Conservation (phyloP, 1,140 invertebrate species). For the Batillaria attramentaria region DNA sequence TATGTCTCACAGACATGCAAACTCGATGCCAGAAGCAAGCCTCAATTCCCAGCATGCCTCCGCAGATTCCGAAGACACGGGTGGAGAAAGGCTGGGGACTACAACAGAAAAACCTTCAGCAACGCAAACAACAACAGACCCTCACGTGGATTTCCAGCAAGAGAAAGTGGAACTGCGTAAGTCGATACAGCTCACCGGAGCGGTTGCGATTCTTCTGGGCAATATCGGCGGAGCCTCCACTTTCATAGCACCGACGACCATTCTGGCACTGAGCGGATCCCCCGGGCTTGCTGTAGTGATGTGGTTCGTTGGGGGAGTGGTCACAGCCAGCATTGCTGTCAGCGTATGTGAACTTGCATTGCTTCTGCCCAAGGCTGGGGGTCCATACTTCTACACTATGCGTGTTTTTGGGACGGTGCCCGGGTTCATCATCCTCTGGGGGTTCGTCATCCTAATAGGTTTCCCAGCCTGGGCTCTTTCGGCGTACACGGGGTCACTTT, state of each 20-base stretch:
- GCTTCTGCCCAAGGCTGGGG: slow-evolving; percentile 92
- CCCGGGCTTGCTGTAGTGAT: slow-evolving; percentile 48
- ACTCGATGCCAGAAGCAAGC: no score
- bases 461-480: slow-evolving; percentile 75
- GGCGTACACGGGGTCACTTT: slow-evolving; percentile 48
- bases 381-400: slow-evolving; percentile 95
- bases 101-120: no score
- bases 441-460: slow-evolving; percentile 78
- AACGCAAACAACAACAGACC: background rate
- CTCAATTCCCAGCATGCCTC: no score
- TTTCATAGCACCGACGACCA: slow-evolving; percentile 51
- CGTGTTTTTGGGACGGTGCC: slow-evolving; percentile 89
- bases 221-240: slow-evolving; percentile 46
- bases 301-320: slow-evolving; percentile 45
- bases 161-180: slow-evolving; percentile 36
- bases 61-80: no score
- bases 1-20: no score
- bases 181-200: slow-evolving; percentile 35
- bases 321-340: slow-evolving; percentile 75
- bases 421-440: slow-evolving; percentile 95
- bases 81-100: no score
- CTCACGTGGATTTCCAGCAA: background rate
- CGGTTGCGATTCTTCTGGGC: slow-evolving; percentile 41
- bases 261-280: slow-evolving; percentile 45
- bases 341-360: slow-evolving; percentile 97